phyloP scores from a whole-genome alignment of 2,888 invertebrate species.

The Strigamia crassipes region DNA sequence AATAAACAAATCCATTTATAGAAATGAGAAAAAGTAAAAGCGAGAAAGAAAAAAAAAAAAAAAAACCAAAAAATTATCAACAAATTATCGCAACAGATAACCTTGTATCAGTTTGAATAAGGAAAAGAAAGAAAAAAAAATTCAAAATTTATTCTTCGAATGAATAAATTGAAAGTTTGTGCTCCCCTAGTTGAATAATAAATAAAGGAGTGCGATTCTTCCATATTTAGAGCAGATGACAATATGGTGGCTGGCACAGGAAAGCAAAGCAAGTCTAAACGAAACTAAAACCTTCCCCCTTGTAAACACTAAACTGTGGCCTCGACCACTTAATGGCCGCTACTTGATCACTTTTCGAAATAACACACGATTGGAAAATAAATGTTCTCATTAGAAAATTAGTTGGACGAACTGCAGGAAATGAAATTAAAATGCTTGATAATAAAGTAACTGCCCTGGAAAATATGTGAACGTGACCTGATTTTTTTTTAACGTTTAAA shows the following conservation, averaged over 20 bases:
- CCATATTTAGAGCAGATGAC: conserved; percentile 40
- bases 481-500: not conserved
- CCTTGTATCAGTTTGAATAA: conserved; percentile 24
- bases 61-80: not conserved
- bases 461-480: conserved; percentile 42
- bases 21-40: not conserved
- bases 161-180: conserved; percentile 38
- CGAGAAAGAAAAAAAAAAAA: not conserved
- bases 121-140: not conserved
- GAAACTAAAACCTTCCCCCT: conserved; percentile 4
- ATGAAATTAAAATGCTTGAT: conserved; percentile 42
- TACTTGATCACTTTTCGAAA: conserved; percentile 42
- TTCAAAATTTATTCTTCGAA: conserved; percentile 29
- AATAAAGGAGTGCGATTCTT: conserved; percentile 32
- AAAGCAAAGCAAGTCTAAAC: conserved; percentile 6
- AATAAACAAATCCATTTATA: not conserved
- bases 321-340: conserved; percentile 42
- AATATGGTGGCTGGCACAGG: conserved; percentile 1
- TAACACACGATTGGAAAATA: conserved; percentile 39
- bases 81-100: conserved; percentile 3
- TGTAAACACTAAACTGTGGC: conserved; percentile 26
- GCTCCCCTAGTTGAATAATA: conserved; percentile 40
- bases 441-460: conserved; percentile 42
- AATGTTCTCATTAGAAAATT: conserved; percentile 42
- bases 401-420: conserved; percentile 35